Evolutionary conservation across 2,113 vertebrate species (phyloP).

Genomic region (Chitala chitala): DNA sequence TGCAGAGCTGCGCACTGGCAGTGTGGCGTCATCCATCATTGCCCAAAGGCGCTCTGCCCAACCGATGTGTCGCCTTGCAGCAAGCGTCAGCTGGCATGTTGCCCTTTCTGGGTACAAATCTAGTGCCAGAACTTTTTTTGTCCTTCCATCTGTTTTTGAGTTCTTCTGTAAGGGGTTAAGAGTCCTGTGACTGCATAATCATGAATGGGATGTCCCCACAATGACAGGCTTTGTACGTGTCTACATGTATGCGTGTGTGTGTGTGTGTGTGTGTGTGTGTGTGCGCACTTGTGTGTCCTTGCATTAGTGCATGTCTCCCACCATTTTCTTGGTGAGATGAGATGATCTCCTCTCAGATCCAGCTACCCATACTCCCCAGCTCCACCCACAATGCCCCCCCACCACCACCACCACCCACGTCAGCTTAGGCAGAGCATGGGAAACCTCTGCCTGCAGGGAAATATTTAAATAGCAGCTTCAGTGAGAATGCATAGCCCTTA

Average conservation of each 20-base stretch:
- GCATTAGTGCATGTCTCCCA: not conserved
- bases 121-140: slow-evolving; percentile 12
- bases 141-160: slow-evolving; percentile 44
- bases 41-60: slow-evolving; percentile 55
- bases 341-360: slow-evolving; percentile 35
- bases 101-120: slow-evolving; percentile 40
- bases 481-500: slow-evolving; percentile 28
- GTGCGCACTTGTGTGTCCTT: not conserved
- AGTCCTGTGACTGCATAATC: not conserved
- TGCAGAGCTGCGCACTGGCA: slow-evolving; percentile 50
- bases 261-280: not conserved
- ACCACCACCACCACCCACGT: slow-evolving; percentile 16
- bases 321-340: not conserved
- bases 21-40: slow-evolving; percentile 67
- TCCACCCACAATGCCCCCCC: slow-evolving; percentile 41
- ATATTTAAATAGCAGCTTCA: slow-evolving; percentile 24
- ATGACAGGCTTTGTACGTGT: not conserved
- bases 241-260: not conserved
- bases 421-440: slow-evolving; percentile 43
- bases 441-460: slow-evolving; percentile 51
- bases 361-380: slow-evolving; percentile 52
- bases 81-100: slow-evolving; percentile 59
- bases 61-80: slow-evolving; percentile 22
- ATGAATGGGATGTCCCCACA: not conserved
- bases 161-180: not conserved